Percentiles rank a stretch among this genome's conserved stretches.
Conservation (phyloP, 2,113 vertebrate species). For the Tachuris rubrigastra region DNA sequence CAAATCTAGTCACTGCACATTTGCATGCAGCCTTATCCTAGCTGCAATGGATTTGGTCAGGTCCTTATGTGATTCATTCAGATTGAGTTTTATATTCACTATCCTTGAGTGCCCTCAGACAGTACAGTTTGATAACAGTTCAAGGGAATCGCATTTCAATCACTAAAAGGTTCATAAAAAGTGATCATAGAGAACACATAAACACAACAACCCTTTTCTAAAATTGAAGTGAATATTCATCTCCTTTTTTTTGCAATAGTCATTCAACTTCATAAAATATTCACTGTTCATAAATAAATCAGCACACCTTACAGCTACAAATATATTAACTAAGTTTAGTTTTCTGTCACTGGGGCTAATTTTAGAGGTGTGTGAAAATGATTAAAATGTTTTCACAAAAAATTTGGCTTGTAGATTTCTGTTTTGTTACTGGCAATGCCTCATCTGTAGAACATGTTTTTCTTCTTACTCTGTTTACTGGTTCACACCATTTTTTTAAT, state of each 20-base stretch:
- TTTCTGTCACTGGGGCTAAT: constrained; percentile 48
- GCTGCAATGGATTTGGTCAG: background rate
- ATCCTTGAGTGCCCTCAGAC: background rate
- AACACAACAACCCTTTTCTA: constrained; percentile 10
- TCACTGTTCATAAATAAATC: constrained; percentile 66
- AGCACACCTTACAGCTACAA: constrained; percentile 43
- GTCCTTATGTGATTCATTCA: background rate
- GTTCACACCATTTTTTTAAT: background rate
- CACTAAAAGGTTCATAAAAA: constrained; percentile 3
- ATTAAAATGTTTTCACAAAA: constrained; percentile 60
- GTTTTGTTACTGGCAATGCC: constrained; percentile 9
- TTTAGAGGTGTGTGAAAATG: constrained; percentile 43
- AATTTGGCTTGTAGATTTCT: constrained; percentile 31
- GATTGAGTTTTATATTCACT: background rate
- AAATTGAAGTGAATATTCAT: constrained; percentile 50
- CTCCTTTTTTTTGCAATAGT: constrained; percentile 17
- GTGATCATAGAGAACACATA: background rate
- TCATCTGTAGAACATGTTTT: background rate
- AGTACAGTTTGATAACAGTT: background rate
- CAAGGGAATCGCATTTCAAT: background rate
- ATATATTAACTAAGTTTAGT: constrained; percentile 47
- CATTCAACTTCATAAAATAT: constrained; percentile 59
- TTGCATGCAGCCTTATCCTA: background rate
- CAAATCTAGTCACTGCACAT: background rate
- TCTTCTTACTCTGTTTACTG: background rate